Percentiles rank a stretch among this genome's conserved stretches.
These are phyloP conservation scores for Rhinophrynus dorsalis DNA, from an alignment of 2,797 vertebrate genomes.

Conservation along the genomic window DNA sequence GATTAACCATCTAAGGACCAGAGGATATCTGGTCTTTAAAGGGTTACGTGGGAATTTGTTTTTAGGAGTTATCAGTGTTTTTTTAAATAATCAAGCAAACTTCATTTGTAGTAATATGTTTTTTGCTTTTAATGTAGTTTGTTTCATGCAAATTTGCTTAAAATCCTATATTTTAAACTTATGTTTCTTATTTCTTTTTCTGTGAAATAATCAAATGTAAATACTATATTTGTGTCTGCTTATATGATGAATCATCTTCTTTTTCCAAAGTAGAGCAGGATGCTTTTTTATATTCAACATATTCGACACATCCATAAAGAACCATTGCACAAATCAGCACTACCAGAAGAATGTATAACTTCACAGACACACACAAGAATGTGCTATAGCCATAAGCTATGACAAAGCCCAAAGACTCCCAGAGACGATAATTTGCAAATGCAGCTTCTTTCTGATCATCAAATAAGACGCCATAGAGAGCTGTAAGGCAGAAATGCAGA, in stretches of 20 bases:
- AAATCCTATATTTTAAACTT: too few species aligned
- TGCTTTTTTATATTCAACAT: slow-evolving; percentile 64
- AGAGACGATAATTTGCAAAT: slow-evolving; percentile 92
- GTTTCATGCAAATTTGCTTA: too few species aligned
- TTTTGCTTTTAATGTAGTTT: too few species aligned
- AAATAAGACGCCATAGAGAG: slow-evolving; percentile 86
- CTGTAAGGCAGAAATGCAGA: slow-evolving; percentile 62
- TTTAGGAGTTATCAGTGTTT: too few species aligned
- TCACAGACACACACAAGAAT: slow-evolving; percentile 78
- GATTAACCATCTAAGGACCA: too few species aligned
- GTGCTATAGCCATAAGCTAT: slow-evolving; percentile 89
- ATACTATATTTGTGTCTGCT: slow-evolving; percentile 36
- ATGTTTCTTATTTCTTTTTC: too few species aligned
- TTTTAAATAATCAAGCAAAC: too few species aligned
- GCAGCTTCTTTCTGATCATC: slow-evolving; percentile 85
- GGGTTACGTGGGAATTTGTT: too few species aligned
- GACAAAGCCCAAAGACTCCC: slow-evolving; percentile 90
- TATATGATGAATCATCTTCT: neutral
- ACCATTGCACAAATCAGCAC: slow-evolving; percentile 69
- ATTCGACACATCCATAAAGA: slow-evolving; percentile 79
- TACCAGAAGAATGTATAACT: slow-evolving; percentile 80
- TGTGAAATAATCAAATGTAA: too few species aligned
- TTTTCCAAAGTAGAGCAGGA: too few species aligned
- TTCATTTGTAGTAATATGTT: too few species aligned
- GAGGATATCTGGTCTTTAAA: too few species aligned